Conservation (phyloP, 2,113 vertebrate genomes). For the Phrynocephalus versicolor region DNA sequence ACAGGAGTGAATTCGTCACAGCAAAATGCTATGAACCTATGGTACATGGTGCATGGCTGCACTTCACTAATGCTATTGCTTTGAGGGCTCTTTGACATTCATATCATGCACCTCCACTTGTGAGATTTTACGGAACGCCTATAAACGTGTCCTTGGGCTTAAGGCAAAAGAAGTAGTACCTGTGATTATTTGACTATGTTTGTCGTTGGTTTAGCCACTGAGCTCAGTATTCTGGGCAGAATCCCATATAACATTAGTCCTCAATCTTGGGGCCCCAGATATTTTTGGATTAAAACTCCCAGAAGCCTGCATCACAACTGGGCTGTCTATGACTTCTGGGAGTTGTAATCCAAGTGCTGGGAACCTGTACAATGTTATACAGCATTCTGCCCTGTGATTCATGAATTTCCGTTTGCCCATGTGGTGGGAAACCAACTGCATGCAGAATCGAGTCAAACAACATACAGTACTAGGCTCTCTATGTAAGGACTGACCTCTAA, state of each 20-base stretch:
- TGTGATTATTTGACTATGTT: background rate
- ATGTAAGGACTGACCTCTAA: background rate
- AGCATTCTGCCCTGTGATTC: no score
- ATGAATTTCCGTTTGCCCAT: no score
- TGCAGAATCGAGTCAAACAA: no score
- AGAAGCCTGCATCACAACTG: no score
- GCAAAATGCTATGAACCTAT: conserved; percentile 17
- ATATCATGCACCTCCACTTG: background rate
- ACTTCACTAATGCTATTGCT: background rate
- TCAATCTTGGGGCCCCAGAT: no score
- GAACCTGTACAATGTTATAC: no score
- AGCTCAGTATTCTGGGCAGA: background rate
- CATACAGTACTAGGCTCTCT: background rate
- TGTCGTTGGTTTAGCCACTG: conserved; percentile 13
- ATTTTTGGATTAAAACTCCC: no score
- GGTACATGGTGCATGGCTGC: background rate
- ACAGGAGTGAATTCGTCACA: conserved; percentile 36
- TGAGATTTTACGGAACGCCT: conserved; percentile 17
- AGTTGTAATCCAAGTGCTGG: no score
- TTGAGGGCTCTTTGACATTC: conserved; percentile 28
- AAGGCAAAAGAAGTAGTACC: background rate
- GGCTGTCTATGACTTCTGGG: no score
- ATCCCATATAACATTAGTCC: no score
- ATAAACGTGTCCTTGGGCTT: conserved; percentile 3
- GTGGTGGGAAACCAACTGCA: no score